Evolutionary conservation across 2,888 invertebrate genomes (phyloP).

Genomic region (Rutpela maculata): DNA sequence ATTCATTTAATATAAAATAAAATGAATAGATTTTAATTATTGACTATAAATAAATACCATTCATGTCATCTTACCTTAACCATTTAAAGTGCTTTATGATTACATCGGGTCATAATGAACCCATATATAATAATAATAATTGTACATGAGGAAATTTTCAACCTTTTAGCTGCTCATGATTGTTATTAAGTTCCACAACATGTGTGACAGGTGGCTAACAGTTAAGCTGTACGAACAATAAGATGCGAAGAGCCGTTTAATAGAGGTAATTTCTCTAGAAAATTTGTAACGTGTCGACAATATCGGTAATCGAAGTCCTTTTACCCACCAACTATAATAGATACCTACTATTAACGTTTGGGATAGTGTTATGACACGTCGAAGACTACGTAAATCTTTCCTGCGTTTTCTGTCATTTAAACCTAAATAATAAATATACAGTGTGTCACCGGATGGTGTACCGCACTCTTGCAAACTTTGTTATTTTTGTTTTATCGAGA

Average conservation of each 20-base stretch:
- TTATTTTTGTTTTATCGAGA: too few species aligned
- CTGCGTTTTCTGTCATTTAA: not conserved
- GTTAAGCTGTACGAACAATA: not conserved
- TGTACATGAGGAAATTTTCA: not conserved
- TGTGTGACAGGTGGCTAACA: constrained; percentile 15
- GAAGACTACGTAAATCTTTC: not conserved
- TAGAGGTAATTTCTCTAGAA: constrained; percentile 7
- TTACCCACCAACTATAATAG: not conserved
- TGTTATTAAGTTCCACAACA: not conserved
- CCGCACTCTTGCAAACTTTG: too few species aligned
- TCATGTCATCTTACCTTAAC: not conserved
- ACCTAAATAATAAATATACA: too few species aligned
- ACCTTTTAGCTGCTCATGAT: not conserved
- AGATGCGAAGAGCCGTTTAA: not conserved
- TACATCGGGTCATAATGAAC: not conserved
- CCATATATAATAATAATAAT: constrained; percentile 7
- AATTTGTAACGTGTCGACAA: not conserved
- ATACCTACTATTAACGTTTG: not conserved
- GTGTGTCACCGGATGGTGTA: too few species aligned
- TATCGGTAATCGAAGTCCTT: not conserved
- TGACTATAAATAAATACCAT: not conserved
- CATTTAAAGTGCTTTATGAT: not conserved
- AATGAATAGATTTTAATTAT: not conserved
- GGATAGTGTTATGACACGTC: not conserved
- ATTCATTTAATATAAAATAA: not conserved